Conservation (phyloP, 2,113 vertebrate genomes). For the Columbina picui region DNA sequence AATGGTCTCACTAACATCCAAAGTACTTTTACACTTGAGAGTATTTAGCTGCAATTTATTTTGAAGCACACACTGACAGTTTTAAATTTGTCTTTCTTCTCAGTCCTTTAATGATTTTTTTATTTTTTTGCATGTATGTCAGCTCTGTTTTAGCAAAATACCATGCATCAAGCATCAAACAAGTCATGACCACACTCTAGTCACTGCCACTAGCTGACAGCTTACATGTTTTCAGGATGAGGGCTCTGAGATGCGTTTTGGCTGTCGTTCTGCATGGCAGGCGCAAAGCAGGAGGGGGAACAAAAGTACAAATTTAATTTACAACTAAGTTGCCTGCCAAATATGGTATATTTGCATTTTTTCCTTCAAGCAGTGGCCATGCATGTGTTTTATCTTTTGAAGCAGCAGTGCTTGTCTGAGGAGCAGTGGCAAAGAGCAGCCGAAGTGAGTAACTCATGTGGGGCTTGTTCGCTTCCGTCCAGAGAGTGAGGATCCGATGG, state of each 20-base stretch:
- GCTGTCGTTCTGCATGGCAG: background rate
- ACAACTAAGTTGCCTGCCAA: background rate
- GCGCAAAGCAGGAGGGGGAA: background rate
- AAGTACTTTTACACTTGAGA: background rate
- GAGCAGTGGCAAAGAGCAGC: background rate
- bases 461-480: background rate
- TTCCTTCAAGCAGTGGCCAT: background rate
- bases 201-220: background rate
- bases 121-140: background rate
- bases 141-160: background rate
- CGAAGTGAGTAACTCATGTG: background rate
- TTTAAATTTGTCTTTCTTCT: conserved; percentile 7
- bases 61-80: background rate
- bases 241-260: background rate
- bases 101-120: background rate
- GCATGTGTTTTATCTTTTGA: background rate
- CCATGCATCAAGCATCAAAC: background rate
- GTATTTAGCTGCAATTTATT: conserved; percentile 5
- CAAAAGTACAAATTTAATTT: background rate
- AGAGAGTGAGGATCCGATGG: background rate
- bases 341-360: background rate
- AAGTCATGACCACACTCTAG: background rate
- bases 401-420: background rate
- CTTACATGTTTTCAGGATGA: background rate
- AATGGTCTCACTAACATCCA: background rate